Evolutionary conservation across 2,888 invertebrate species (phyloP), one percentile per base, ranked within the genome.

Genomic region (Hemicrepidius hirtus): DNA sequence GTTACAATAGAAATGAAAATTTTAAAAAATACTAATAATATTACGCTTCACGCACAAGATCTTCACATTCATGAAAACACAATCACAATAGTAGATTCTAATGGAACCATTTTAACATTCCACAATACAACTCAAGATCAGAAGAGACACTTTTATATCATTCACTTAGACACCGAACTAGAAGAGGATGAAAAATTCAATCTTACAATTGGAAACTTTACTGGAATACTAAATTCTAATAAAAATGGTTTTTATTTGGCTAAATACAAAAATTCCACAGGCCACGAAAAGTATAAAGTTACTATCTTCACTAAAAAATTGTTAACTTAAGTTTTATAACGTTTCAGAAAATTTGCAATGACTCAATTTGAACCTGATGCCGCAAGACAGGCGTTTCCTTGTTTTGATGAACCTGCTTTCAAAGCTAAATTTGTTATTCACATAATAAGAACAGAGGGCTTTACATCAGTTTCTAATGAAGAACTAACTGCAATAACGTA

Each of bases 351-450:
- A 16, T 73, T 87, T 12, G 92, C 90, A 0, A 87, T 91, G 0
- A 93, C 93, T 0, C 92, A 93, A 79, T 92, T 93, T 80, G 88
- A 92, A 84, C 88, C 91, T 0, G 88, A 90, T 1, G 86, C 91
- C 69, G 92, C 92, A 0, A 89, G 93, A n/a, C 87, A 86, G 75
- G 94, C 92, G 0, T 94, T 94, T 82, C 94, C 94, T n/a, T 92
- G 93, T 78, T 94, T 94, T 79, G 94, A 94, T 79, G 92, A 92
- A 73, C 91, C 87, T 0, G 84, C 85, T 0, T 83, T 84, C 63
- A 74, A 81, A 2, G 80, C 87, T 0, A 80, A 76, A 0, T 85
- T 88, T 6, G 80, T 80, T 0, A 87, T 89, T 44, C 85, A 84
- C 0, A 84, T 88, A 68, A 84, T 86, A 62, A 81, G 73, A 49